Percentiles rank a stretch among this genome's conserved stretches.
Evolutionary conservation across 2,888 invertebrate genomes (phyloP).

Genomic region (Nomada flava): DNA sequence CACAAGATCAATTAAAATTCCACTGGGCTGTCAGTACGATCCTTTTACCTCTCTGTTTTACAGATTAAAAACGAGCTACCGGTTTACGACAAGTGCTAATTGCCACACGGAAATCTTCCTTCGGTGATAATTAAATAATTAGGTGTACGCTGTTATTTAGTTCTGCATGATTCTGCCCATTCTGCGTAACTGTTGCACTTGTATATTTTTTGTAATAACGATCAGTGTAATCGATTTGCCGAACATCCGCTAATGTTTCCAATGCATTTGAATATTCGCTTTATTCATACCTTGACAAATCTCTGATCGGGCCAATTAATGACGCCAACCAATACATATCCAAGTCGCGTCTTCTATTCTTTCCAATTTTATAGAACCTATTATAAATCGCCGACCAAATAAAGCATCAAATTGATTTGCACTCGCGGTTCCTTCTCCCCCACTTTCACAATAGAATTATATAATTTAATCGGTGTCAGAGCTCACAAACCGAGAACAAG

Average conservation of each 20-base stretch:
- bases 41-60: background rate
- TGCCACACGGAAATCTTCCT: background rate
- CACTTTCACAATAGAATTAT: background rate
- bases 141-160: no score
- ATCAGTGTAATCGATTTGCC: no score
- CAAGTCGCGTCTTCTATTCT: no score
- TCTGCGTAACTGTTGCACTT: no score
- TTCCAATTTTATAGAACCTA: background rate
- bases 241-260: background rate
- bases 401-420: background rate
- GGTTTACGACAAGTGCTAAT: background rate
- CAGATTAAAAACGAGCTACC: background rate
- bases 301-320: no score
- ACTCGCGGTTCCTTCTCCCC: background rate
- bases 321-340: background rate
- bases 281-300: no score
- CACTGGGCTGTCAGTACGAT: background rate
- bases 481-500: background rate
- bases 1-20: slow-evolving; percentile 68
- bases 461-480: background rate
- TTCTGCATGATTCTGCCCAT: no score
- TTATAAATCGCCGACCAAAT: background rate
- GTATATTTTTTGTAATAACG: no score
- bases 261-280: background rate
- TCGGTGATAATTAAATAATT: background rate